These are phyloP conservation scores for Pampus argenteus DNA, from an alignment of 2,797 vertebrate species.

Conservation along the genomic window DNA sequence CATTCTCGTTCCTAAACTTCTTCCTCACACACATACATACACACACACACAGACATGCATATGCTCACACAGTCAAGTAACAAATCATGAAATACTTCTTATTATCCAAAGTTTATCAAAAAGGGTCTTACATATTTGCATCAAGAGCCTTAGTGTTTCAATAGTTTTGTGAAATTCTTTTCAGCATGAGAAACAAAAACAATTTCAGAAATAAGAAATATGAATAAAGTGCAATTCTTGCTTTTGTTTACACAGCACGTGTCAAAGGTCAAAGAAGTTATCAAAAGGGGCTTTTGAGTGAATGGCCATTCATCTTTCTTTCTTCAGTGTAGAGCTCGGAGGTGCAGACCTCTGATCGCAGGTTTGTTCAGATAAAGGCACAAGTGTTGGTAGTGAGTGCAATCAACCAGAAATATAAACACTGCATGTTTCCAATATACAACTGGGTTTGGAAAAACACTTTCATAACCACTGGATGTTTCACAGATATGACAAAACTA, in stretches of 20 bases:
- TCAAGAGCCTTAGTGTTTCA: constrained; percentile 77
- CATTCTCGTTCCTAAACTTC: constrained; percentile 44
- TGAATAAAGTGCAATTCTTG: constrained; percentile 84
- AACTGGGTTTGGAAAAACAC: constrained; percentile 54
- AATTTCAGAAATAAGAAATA: constrained; percentile 66
- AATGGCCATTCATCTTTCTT: constrained; percentile 38
- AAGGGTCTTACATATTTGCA: constrained; percentile 70
- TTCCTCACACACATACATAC: constrained; percentile 30
- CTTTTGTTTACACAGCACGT: constrained; percentile 71
- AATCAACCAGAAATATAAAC: constrained; percentile 73
- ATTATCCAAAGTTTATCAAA: constrained; percentile 77
- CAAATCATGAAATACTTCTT: constrained; percentile 76
- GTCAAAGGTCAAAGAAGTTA: constrained; percentile 61
- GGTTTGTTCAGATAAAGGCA: constrained; percentile 85
- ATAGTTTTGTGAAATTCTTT: constrained; percentile 63
- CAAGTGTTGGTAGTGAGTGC: constrained; percentile 76
- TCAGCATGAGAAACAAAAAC: constrained; percentile 65
- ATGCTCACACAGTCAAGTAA: constrained; percentile 75
- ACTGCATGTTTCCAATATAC: constrained; percentile 71
- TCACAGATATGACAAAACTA: constrained; percentile 66
- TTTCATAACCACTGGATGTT: constrained; percentile 48
- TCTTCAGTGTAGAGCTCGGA: constrained; percentile 46
- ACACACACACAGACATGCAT: constrained; percentile 51
- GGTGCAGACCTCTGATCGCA: constrained; percentile 34
- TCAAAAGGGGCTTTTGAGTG: constrained; percentile 61